Evolutionary conservation across 2,888 invertebrate genomes (phyloP), one percentile per base, ranked within the genome.

Genomic region (Thera obeliscata): DNA sequence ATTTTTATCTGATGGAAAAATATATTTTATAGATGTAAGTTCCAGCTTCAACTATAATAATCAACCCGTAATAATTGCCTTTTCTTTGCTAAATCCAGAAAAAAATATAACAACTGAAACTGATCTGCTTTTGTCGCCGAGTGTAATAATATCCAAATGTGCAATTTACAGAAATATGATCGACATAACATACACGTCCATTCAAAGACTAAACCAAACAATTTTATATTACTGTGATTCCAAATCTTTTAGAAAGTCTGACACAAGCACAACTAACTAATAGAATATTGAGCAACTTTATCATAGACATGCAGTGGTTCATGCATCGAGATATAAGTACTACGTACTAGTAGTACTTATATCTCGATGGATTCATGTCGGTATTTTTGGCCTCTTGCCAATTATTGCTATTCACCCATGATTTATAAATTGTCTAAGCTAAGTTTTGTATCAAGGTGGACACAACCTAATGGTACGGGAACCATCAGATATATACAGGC

Each of bases 391-490:
- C 52, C 52, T 9, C 50, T 11, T 55, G 55, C 55, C 55, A 55
- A 55, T 9, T 33, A n/a, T 12, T 12, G 6, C 1, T n/a, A 48
- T 12, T 12, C 22, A 22, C 6, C 12, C 50, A 46, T 46, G 43
- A 9, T 7, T 46, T 9, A 8, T 46, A 2, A 9, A 46, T 9
- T 46, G 12, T 12, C 49, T 2, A 5, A 6, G 49, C 49, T 49
- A 12, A 49, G 12, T n/a, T 3, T 12, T 49, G 49, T 12, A 49
- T n/a, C 49, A n/a, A 12, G 49, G 74, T 75, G 74, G 76, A 78
- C 77, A 79, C 76, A 74, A 80, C 67, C 69, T 61, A 57, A 60
- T 41, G 1, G 22, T 22, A 22, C 22, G 22, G 22, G 22, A 22
- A 22, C 22, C 22, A 22, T 22, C 22, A 22, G 22, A 22, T 22